phyloP scores from a whole-genome alignment of 2,797 vertebrate genomes.

The Amazonetta brasiliensis region DNA sequence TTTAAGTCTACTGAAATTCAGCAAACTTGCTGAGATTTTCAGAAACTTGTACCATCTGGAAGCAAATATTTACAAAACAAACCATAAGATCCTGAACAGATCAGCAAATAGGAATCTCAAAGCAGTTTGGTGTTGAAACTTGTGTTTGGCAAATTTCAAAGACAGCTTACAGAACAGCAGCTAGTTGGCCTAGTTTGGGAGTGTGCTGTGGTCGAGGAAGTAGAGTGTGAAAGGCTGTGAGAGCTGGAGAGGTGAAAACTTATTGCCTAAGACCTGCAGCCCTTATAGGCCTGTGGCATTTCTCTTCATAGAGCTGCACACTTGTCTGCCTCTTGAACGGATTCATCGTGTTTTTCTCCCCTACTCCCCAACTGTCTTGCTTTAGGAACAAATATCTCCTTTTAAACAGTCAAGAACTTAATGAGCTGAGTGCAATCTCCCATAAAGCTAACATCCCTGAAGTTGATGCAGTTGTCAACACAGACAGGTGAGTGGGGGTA shows the following conservation, averaged over 20 bases:
- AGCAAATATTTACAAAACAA: not conserved
- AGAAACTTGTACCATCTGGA: accelerated
- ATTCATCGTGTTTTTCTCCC: not conserved
- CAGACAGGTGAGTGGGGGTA: slow-evolving; percentile 85
- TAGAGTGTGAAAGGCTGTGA: not conserved
- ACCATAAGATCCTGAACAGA: not conserved
- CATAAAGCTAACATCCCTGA: slow-evolving; percentile 98
- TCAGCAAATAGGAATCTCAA: not conserved
- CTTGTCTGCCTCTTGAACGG: not conserved
- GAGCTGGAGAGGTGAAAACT: not conserved
- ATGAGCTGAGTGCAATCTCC: slow-evolving; percentile 96
- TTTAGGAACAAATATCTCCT: slow-evolving; percentile 97
- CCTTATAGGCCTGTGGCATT: accelerated
- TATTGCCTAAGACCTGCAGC: not conserved
- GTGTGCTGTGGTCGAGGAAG: not conserved
- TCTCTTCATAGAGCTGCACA: not conserved
- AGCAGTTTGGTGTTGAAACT: not conserved
- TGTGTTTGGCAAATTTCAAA: not conserved
- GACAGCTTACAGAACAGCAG: not conserved
- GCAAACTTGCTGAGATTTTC: not conserved
- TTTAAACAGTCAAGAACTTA: slow-evolving; percentile 94
- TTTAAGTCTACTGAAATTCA: not conserved
- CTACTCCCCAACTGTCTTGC: not conserved
- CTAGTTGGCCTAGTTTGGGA: not conserved
- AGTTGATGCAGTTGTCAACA: slow-evolving; percentile 97